These are phyloP conservation scores for Phasianus colchicus DNA, from an alignment of 2,113 vertebrate species.

Conservation along the genomic window DNA sequence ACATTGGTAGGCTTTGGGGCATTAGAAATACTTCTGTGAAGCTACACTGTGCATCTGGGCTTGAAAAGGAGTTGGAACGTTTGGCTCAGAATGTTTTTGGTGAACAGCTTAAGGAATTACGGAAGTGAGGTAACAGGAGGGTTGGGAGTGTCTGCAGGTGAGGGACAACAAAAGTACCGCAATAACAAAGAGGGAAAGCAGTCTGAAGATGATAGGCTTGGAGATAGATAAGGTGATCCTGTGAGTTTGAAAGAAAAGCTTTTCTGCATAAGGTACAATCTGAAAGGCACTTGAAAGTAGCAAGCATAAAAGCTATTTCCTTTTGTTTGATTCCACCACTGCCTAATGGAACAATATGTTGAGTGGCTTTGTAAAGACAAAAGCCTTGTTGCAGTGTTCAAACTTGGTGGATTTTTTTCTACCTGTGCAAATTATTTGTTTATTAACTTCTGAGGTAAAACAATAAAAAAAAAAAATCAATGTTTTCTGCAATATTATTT, in stretches of 20 bases:
- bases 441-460: neutral
- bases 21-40: neutral
- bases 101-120: neutral
- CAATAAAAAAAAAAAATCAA: neutral
- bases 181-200: neutral
- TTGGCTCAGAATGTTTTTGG: rapidly evolving
- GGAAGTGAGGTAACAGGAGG: neutral
- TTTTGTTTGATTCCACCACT: neutral
- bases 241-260: neutral
- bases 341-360: neutral
- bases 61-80: neutral
- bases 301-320: neutral
- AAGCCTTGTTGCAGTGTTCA: neutral
- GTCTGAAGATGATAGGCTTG: neutral
- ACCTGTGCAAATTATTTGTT: neutral
- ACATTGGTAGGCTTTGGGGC: neutral
- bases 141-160: neutral
- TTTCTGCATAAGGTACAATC: neutral
- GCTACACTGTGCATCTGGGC: too few relatives aligned
- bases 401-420: neutral
- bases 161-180: neutral
- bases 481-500: neutral
- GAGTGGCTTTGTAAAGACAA: neutral
- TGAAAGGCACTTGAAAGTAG: neutral
- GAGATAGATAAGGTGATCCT: too few relatives aligned